Evolutionary conservation across 2,888 invertebrate genomes (phyloP).

Genomic region (Pimpla rufipes): DNA sequence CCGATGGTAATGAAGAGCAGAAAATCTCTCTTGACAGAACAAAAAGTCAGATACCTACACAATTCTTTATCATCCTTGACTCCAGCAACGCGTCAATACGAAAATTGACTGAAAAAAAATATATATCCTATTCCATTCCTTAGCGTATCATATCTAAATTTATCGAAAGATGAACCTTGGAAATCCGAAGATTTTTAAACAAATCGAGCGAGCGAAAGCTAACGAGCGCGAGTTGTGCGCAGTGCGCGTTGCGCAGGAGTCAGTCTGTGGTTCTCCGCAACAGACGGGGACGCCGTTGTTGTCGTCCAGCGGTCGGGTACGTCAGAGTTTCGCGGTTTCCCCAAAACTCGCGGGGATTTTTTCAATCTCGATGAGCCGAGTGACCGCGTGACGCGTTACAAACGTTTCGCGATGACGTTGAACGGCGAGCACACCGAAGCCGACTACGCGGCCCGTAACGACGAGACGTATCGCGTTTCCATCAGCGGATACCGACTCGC

Average conservation of each 20-base stretch:
- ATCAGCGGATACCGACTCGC: conserved; percentile 85
- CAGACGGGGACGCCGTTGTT: not conserved
- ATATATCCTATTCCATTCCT: no score
- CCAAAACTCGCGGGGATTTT: conserved; percentile 10
- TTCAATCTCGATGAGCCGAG: not conserved
- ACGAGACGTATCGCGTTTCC: conserved; percentile 84
- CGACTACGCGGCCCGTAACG: conserved; percentile 63
- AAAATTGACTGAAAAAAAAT: no score
- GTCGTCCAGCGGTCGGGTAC: not conserved
- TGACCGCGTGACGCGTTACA: not conserved
- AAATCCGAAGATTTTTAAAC: no score
- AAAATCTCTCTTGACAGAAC: no score
- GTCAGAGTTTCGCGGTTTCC: not conserved
- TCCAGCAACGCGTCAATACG: no score
- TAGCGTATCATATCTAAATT: no score
- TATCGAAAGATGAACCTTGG: no score
- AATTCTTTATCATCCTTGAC: no score
- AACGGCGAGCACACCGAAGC: conserved; percentile 63
- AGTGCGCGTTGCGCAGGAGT: not conserved
- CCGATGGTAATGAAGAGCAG: no score
- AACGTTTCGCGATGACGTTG: conserved; percentile 61
- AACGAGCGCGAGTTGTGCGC: not conserved
- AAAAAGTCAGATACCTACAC: no score
- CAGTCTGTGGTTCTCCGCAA: not conserved
- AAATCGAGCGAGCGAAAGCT: no score